Base-by-base conservation (phyloP, 2,888 invertebrate species). In the Ernsta delagoae region DNA sequence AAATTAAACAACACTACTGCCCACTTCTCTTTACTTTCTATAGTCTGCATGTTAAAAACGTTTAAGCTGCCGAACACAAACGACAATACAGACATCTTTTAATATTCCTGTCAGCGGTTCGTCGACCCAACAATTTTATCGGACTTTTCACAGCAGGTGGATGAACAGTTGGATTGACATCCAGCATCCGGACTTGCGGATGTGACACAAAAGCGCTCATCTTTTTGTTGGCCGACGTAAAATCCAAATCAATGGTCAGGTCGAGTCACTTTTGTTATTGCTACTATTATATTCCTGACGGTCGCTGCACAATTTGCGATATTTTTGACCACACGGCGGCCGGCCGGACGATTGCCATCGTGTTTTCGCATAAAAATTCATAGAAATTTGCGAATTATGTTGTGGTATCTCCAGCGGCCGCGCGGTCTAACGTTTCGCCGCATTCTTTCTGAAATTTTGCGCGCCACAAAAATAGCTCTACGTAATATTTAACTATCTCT, bases 191-290 rank as follows among this genome's bases (percentile, higher is more conserved):
- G 89, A 86, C 83, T 84, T 81, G 84, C 85, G 87, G 83, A 82
- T 82, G 82, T 82, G 82, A 83, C 82, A 90, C 88, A 92, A 90
- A 88, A 81, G 87, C 80, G 78, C 78, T 88, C 82, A 78, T 83
- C 89, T 89, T 89, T 91, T 90, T 86, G 81, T 76, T 76, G 78
- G 78, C 80, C 83, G 80, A 85, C 87, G 82, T 83, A 81, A 86
- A 91, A 89, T 87, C 87, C 86, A 89, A 92, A 92, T 92, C 92
- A 92, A 92, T 92, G 92, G 92, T 90, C 84, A 89, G 88, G 82
- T 78, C 85, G 80, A 83, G 85, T 89, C 87, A 90, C 90, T 91
- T 92, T 90, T 92, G 88, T 90, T 89, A 89, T 89, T 86, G 87
- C 86, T 81, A 79, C 89, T 80, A 88, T 89, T 89, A 89, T 87